These are phyloP conservation scores for Pica pica DNA, from an alignment of 2,113 vertebrate genomes.

Conservation along the genomic window DNA sequence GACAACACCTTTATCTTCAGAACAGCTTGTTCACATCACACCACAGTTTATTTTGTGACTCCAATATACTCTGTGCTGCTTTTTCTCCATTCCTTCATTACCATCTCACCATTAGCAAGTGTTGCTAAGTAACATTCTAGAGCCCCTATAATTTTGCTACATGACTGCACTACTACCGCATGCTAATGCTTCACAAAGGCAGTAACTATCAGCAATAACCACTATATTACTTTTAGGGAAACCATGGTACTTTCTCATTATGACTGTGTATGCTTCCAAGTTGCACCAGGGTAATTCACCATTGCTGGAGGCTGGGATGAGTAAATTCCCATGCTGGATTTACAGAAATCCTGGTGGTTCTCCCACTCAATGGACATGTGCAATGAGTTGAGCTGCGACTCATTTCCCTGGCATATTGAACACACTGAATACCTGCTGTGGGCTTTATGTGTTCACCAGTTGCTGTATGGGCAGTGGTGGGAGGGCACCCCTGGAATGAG, in stretches of 20 bases:
- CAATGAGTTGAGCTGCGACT: background rate
- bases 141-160: background rate
- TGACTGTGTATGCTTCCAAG: background rate
- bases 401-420: background rate
- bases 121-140: conserved; percentile 43
- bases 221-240: background rate
- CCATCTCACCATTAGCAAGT: background rate
- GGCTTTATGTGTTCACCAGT: background rate
- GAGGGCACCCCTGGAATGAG: background rate
- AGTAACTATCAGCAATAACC: background rate
- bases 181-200: background rate
- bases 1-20: background rate
- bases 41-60: background rate
- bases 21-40: background rate
- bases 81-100: conserved; percentile 2
- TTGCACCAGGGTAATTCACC: background rate
- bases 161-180: background rate
- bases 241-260: background rate
- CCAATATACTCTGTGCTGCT: background rate
- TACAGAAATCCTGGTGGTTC: background rate
- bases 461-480: background rate
- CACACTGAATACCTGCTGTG: background rate
- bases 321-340: background rate
- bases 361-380: background rate
- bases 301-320: background rate